Evolutionary conservation across 2,113 vertebrate genomes (phyloP).

Genomic region (Clupea harengus): DNA sequence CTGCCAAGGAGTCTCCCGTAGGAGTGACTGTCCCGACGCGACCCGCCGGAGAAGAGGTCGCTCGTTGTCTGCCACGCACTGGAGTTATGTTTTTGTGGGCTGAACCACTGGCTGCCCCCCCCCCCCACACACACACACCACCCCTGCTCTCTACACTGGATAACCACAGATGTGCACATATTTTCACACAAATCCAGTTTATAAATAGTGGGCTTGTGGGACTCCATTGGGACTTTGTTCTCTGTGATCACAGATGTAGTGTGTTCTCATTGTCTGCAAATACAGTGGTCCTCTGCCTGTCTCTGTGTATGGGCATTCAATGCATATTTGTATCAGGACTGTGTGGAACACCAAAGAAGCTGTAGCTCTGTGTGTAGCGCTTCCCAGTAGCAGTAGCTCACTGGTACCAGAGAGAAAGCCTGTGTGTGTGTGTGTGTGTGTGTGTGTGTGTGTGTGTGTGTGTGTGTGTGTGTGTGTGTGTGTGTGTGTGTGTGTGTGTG

Average conservation of each 20-base stretch:
- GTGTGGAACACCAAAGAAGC: background rate
- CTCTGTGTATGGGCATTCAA: background rate
- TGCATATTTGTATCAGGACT: background rate
- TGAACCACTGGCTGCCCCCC: background rate
- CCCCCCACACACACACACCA: background rate
- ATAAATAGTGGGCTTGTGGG: constrained; percentile 3
- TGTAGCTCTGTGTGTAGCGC: background rate
- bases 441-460: background rate
- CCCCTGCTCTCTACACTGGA: background rate
- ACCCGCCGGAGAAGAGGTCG: background rate
- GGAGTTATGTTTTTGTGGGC: background rate
- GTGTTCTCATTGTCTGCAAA: background rate
- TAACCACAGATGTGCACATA: background rate
- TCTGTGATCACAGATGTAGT: background rate
- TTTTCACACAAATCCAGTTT: background rate
- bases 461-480: constrained; percentile 13
- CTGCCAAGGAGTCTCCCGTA: background rate
- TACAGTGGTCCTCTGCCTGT: background rate
- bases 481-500: constrained; percentile 9
- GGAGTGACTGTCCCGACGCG: background rate
- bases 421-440: background rate
- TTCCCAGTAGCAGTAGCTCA: background rate
- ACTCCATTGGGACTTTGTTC: background rate
- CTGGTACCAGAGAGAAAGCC: background rate
- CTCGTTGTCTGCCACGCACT: background rate